Evolutionary conservation across 2,888 invertebrate species (phyloP).

Genomic region (Balanococcus diminutus): DNA sequence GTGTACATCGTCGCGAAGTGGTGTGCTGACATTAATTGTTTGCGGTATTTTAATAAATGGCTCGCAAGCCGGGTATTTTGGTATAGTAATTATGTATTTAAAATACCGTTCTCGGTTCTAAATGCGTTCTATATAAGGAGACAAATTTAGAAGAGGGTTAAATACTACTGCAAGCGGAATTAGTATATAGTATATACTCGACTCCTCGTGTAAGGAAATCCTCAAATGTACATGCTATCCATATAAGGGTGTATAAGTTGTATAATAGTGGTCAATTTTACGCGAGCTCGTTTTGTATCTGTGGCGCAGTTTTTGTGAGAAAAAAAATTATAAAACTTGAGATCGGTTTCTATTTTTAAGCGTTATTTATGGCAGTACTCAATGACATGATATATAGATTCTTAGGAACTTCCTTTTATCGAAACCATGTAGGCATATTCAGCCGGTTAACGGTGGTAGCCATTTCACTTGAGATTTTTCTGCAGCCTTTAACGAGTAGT

Average conservation of each 20-base stretch:
- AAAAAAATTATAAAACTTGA: slow-evolving; percentile 49
- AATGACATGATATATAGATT: slow-evolving; percentile 54
- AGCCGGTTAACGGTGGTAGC: slow-evolving; percentile 43
- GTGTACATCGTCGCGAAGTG: neutral
- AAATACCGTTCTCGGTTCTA: neutral
- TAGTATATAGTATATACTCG: neutral
- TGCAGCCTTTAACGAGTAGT: slow-evolving; percentile 50
- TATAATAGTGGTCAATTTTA: neutral
- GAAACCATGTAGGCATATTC: slow-evolving; percentile 53
- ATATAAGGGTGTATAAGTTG: neutral
- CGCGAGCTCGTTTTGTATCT: neutral
- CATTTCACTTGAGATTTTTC: slow-evolving; percentile 49
- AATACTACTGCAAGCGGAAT: neutral
- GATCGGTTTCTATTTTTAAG: slow-evolving; percentile 54
- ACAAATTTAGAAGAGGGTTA: neutral
- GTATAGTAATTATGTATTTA: slow-evolving; percentile 22
- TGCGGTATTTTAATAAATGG: slow-evolving; percentile 27
- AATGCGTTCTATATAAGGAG: neutral
- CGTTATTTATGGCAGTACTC: slow-evolving; percentile 51
- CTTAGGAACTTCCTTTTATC: slow-evolving; percentile 46
- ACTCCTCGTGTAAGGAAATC: neutral
- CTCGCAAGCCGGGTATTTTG: neutral
- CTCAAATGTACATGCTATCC: neutral
- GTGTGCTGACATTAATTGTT: neutral
- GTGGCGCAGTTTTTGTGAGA: neutral